Percentiles rank a stretch among this genome's conserved stretches.
Evolutionary conservation across 2,888 invertebrate species (phyloP).

Genomic region (Pachymerium ferrugineum): DNA sequence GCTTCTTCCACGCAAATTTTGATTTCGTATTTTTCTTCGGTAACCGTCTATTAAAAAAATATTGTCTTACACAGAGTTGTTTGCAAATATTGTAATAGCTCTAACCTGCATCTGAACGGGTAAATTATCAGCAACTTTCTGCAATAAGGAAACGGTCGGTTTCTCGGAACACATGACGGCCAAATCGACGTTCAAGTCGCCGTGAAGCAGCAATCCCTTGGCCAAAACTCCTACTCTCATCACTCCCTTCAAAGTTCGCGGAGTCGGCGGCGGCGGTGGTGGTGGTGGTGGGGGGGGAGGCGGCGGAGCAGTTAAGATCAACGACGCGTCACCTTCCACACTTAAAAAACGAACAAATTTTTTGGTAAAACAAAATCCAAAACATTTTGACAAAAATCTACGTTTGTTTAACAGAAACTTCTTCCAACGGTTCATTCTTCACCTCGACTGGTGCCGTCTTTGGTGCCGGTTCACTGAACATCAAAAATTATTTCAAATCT

Average conservation of each 20-base stretch:
- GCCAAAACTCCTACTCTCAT: conserved; percentile 92
- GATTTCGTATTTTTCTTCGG: conserved; percentile 74
- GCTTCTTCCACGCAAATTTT: conserved; percentile 78
- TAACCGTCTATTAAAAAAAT: conserved; percentile 28
- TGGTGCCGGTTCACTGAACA: not conserved
- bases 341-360: too few relatives aligned
- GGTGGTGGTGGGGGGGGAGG: not conserved
- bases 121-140: conserved; percentile 77
- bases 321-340: not conserved
- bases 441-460: not conserved
- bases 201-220: conserved; percentile 80
- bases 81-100: too few relatives aligned
- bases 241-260: conserved; percentile 83
- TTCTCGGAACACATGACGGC: conserved; percentile 93
- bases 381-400: not conserved
- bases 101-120: conserved; percentile 67
- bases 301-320: not conserved
- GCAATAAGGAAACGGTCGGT: conserved; percentile 77
- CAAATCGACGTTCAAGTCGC: conserved; percentile 82
- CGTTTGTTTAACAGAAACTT: not conserved
- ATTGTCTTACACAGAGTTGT: too few relatives aligned
- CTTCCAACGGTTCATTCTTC: not conserved
- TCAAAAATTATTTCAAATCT: not conserved
- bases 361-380: not conserved
- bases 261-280: conserved; percentile 42